Evolutionary conservation across 2,113 vertebrate genomes (phyloP).

Genomic region (Cynoglossus semilaevis): DNA sequence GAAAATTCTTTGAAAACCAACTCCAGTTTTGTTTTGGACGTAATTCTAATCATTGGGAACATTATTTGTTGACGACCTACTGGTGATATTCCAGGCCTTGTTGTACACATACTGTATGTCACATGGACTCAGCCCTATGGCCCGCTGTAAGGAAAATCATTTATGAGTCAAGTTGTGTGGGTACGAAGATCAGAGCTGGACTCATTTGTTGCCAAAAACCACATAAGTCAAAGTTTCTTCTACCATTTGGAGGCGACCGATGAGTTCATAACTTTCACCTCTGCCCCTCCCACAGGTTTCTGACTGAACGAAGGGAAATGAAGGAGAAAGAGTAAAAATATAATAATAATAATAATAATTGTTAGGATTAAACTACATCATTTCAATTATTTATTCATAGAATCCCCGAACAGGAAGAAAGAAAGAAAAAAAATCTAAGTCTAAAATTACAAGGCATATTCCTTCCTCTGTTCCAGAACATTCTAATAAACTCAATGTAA

Average conservation of each 20-base stretch:
- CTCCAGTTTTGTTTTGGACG: no score
- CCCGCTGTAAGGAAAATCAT: conserved; percentile 46
- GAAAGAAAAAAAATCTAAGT: conserved; percentile 12
- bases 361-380: not conserved
- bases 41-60: no score
- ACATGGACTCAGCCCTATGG: conserved; percentile 5
- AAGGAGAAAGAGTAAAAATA: conserved; percentile 19
- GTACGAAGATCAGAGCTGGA: conserved; percentile 52
- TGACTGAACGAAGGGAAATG: conserved; percentile 28
- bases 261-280: conserved; percentile 42
- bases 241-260: conserved; percentile 42
- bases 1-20: no score
- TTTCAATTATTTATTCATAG: conserved; percentile 4
- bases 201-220: conserved; percentile 61
- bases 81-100: not conserved
- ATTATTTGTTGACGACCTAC: not conserved
- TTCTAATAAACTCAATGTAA: conserved; percentile 21
- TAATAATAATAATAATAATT: conserved; percentile 17
- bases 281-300: conserved; percentile 12
- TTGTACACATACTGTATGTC: conserved; percentile 1
- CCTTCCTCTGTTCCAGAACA: conserved; percentile 23
- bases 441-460: conserved; percentile 6
- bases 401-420: not conserved
- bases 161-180: conserved; percentile 28
- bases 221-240: conserved; percentile 34